phyloP scores from a whole-genome alignment of 2,113 vertebrate species.

The Pycnonotus jocosus region DNA sequence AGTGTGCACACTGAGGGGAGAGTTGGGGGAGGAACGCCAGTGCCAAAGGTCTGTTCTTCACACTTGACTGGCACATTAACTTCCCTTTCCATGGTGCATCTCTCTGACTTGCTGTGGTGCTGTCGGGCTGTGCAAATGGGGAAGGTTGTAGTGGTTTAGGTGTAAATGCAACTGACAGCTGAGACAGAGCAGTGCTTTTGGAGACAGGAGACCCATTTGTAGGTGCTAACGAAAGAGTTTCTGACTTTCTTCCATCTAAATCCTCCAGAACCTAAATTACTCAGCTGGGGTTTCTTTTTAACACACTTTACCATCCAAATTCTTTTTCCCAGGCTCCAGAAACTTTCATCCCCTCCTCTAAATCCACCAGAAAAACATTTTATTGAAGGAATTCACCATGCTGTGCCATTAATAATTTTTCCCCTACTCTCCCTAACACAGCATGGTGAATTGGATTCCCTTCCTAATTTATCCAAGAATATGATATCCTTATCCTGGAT shows the following conservation, averaged over 20 bases:
- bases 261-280: not conserved
- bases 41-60: slow-evolving; percentile 49
- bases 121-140: not conserved
- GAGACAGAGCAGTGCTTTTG: not conserved
- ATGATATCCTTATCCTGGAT: not conserved
- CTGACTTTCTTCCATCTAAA: not conserved
- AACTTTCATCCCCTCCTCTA: not conserved
- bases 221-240: not conserved
- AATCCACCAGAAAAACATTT: not conserved
- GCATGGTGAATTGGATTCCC: not conserved
- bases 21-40: not conserved
- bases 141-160: not conserved
- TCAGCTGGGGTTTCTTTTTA: not conserved
- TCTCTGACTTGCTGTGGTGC: not conserved
- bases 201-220: not conserved
- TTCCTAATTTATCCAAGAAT: not conserved
- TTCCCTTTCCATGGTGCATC: not conserved
- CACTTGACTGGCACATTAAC: not conserved
- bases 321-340: not conserved
- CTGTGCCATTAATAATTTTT: not conserved
- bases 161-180: not conserved
- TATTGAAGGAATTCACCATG: not conserved
- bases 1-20: not conserved
- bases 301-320: not conserved
- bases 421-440: not conserved